Conservation (phyloP, 2,888 invertebrate genomes). For the Byasa hedistus region DNA sequence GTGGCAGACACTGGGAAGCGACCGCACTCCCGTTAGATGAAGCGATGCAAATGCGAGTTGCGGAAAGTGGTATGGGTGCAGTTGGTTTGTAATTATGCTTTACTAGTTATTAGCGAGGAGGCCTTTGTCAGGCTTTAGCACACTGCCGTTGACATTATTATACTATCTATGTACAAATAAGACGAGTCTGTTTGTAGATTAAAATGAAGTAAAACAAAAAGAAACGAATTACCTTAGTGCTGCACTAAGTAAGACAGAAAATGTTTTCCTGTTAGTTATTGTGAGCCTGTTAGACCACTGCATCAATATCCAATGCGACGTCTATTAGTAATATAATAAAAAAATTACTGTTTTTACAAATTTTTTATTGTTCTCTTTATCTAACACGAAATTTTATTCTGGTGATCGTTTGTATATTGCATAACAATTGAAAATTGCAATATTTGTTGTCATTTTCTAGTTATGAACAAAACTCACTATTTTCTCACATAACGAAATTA, state of each 20-base stretch:
- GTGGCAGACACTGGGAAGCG: background rate
- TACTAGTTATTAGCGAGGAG: background rate
- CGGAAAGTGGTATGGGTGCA: background rate
- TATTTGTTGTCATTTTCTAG: background rate
- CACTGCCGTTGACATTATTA: conserved; percentile 1
- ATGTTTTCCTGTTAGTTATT: too few relatives aligned
- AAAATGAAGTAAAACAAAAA: background rate
- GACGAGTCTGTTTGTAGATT: background rate
- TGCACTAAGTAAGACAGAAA: too few relatives aligned
- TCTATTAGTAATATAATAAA: too few relatives aligned
- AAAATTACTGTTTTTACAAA: too few relatives aligned
- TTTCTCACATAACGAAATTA: background rate
- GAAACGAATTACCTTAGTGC: too few relatives aligned
- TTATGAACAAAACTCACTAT: background rate
- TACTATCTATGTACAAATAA: background rate
- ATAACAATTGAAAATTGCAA: background rate
- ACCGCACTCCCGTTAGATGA: background rate
- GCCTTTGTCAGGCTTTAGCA: conserved; percentile 2
- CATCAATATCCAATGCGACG: too few relatives aligned
- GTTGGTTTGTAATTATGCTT: conserved; percentile 2
- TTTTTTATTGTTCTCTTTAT: too few relatives aligned
- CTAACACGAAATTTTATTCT: too few relatives aligned
- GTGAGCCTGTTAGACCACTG: too few relatives aligned
- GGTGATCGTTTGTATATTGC: too few relatives aligned
- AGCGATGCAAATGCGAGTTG: background rate